Evolutionary conservation across 2,888 invertebrate species (phyloP), one percentile per base, ranked within the genome.

Genomic region (Spisula solida): DNA sequence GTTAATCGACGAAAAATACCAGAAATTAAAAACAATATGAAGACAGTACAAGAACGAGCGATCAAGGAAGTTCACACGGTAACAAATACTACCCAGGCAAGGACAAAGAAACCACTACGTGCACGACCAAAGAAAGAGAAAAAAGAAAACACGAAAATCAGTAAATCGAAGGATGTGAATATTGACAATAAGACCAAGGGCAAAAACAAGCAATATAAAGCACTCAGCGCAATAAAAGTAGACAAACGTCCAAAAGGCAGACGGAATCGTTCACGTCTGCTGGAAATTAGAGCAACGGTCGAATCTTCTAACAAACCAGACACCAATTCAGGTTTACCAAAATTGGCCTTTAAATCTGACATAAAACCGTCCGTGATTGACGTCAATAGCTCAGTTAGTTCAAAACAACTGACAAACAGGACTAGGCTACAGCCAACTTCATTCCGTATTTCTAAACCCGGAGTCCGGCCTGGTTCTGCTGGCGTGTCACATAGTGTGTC

Each of bases 201-300:
- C 20, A 89, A 81, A 51, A 66, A n/a, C 18, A 88, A 81, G 81
- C 88, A 88, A 70, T 47, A 34, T 78, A 88, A 70, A 82, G 31
- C 70, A 47, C 88, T 81, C 51, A 90, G 81, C 51, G 66, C 90
- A 75, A 88, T 86, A 60, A 88, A 84, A 41, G 55, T 60, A 14
- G 89, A 88, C 51, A 92, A 89, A 78, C 20, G 51, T 31, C 41
- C 25, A 5, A 88, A 51, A 70, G 16, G 29, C 48, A 86, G 55
- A 20, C 66, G 85, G 75, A 85, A 82, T 48, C 60, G 85, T 34
- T 55, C 84, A 14, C 85, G 89, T 34, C 84, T 92, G 60, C 81
- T 92, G 8, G 92, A 92, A 88, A 92, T 92, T 20, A 88, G 88
- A 70, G 92, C 92, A 47, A 92, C 92, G 1, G 87, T 92, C 18